Conservation (phyloP, 2,888 invertebrate genomes). For the Drosophila mettleri region DNA sequence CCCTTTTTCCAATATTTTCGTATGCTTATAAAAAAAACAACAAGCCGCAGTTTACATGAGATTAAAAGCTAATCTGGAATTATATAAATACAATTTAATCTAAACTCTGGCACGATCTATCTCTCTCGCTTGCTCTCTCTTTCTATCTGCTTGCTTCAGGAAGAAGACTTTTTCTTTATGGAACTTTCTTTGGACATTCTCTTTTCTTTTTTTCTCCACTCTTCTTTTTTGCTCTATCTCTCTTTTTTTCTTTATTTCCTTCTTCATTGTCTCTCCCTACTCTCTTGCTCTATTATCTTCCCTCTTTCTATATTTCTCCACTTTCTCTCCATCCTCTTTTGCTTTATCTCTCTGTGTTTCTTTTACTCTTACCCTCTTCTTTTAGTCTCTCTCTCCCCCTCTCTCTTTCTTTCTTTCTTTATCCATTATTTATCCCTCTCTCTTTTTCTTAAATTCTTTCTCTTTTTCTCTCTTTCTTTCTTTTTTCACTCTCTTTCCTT, state of each 20-base stretch:
- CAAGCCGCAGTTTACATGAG: slow-evolving; percentile 1
- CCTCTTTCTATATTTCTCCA: not conserved
- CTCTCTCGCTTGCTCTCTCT: not conserved
- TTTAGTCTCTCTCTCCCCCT: not conserved
- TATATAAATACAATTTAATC: not conserved
- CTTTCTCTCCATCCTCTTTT: not conserved
- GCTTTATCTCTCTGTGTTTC: not conserved
- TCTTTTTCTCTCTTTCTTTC: not conserved
- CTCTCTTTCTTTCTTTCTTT: not conserved
- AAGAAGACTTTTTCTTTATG: no score
- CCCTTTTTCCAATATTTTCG: not conserved
- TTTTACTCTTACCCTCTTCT: not conserved
- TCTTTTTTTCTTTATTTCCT: not conserved
- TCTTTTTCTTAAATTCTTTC: not conserved
- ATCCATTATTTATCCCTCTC: not conserved
- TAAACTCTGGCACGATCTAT: no score
- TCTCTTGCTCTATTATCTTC: not conserved
- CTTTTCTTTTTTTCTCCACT: no score
- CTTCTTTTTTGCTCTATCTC: not conserved
- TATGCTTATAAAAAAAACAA: not conserved
- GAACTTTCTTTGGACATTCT: not conserved
- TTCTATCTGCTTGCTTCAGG: not conserved
- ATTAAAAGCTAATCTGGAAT: slow-evolving; percentile 3
- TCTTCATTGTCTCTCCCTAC: not conserved
- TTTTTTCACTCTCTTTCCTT: no score